A percentile compares a stretch with the other conserved stretches of the same genome.
phyloP scores from a whole-genome alignment of 2,888 invertebrate genomes.

The Drosophila subquinaria region DNA sequence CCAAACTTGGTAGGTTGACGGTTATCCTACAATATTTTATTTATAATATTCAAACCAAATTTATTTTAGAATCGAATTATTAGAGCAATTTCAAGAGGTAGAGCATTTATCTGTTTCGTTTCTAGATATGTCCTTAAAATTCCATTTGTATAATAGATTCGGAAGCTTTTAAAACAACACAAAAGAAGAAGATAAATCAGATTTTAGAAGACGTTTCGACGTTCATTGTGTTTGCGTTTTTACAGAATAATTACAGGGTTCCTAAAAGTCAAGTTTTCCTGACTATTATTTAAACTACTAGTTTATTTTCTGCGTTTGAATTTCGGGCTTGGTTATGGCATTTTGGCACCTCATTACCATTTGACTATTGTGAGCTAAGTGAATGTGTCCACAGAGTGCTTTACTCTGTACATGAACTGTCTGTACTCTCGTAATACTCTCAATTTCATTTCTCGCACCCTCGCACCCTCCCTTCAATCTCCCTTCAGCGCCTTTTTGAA shows the following conservation, averaged over 20 bases:
- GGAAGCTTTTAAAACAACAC: too few relatives aligned
- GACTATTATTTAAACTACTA: background rate
- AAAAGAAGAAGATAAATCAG: too few relatives aligned
- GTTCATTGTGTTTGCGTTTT: too few relatives aligned
- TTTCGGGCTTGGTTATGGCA: conserved; percentile 17
- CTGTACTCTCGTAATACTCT: conserved; percentile 40
- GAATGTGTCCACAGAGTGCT: conserved; percentile 55
- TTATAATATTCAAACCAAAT: too few relatives aligned
- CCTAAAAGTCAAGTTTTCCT: background rate
- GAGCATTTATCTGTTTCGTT: too few relatives aligned
- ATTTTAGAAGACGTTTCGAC: too few relatives aligned
- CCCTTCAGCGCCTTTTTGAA: conserved; percentile 25
- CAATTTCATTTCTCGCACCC: conserved; percentile 40
- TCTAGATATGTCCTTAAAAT: too few relatives aligned
- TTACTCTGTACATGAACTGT: conserved; percentile 9
- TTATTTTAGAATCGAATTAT: too few relatives aligned
- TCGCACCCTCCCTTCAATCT: background rate
- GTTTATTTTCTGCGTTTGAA: conserved; percentile 1
- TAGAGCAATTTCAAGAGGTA: too few relatives aligned
- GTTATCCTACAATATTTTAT: too few relatives aligned
- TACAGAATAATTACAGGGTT: background rate
- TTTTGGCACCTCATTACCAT: conserved; percentile 58
- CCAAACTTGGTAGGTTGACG: too few relatives aligned
- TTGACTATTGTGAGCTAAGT: conserved; percentile 61
- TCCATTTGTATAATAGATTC: too few relatives aligned